A percentile compares a stretch with the other conserved stretches of the same genome.
Evolutionary conservation across 1,140 invertebrate genomes (phyloP).

Genomic region (Euura saliciscinereae): DNA sequence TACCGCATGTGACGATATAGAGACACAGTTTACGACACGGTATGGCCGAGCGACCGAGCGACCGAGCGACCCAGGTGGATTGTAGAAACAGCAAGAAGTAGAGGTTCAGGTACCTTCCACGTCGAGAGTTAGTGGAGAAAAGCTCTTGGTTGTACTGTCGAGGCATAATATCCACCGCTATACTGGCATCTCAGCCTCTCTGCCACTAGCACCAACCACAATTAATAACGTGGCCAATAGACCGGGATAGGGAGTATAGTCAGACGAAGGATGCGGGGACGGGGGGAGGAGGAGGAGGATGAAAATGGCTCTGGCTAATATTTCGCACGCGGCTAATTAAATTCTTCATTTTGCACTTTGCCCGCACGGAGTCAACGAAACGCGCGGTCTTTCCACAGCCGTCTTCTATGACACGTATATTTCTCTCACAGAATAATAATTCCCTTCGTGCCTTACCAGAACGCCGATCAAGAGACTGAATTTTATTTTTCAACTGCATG

Average conservation of each 20-base stretch:
- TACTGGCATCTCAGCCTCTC: background rate
- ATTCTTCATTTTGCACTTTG: background rate
- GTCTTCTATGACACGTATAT: too few relatives aligned
- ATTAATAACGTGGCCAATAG: background rate
- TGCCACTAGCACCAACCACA: background rate
- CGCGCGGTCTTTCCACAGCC: too few relatives aligned
- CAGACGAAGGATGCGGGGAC: background rate
- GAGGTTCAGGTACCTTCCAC: background rate
- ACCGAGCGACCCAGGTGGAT: background rate
- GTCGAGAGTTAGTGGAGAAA: background rate
- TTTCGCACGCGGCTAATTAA: background rate
- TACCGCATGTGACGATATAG: background rate
- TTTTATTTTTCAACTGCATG: too few relatives aligned
- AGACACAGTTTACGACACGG: background rate
- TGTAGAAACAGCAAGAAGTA: background rate
- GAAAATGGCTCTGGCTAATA: background rate
- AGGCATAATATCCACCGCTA: background rate
- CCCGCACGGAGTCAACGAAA: too few relatives aligned
- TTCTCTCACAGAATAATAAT: too few relatives aligned
- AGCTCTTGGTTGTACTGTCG: background rate
- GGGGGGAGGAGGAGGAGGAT: background rate
- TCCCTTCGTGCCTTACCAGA: too few relatives aligned
- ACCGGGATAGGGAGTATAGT: background rate
- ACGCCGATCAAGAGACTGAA: too few relatives aligned
- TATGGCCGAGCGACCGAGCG: background rate